Evolutionary conservation across 53 echinoderm and acorn worm genomes (phyloP), one percentile per base, ranked within the genome.

Genomic region (Astropecten irregularis): DNA sequence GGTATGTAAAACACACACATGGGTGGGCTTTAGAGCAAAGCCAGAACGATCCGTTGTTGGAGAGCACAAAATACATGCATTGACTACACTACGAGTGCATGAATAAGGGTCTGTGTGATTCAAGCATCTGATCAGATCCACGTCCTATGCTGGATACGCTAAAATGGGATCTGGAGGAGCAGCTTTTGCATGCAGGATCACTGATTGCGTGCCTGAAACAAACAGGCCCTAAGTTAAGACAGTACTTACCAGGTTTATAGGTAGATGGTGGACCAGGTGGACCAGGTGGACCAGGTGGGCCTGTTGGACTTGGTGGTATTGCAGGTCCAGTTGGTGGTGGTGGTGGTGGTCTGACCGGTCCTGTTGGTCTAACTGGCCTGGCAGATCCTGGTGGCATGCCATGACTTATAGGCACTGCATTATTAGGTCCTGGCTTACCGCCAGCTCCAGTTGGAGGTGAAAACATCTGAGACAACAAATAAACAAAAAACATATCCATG

Each of bases 401-500:
- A 23, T 47, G 79, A 23, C 79, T 35, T 44, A 79, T 79, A 32
- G 79, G 25, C n/a, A 31, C 61, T 40, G 60, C 57, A 62, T 46
- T 74, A 55, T 55, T 79, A 47, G 42, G 47, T 48, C 79, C 79
- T 21, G 66, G 81, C 23, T 49, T 50, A 30, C 51, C 88, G 38
- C 73, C 72, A 8, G 28, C 59, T 32, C 87, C 88, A 47, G 88
- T 88, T 30, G 88, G 88, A 27, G 88, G 88, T 16, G 88, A 88
- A 81, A 88, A 88, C 88, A 88, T 88, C 88, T 88, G 50, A 21
- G n/a, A 7, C 27, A 21, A 9, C 38, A 33, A 20, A 40, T 33
- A 26, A 16, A 55, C 2, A 53, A 51, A 50, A 73, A 73, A 30
- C 34, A 0, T 22, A 3, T 54, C 3, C n/a, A n/a, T n/a, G n/a